Base-by-base conservation (phyloP, 2,797 vertebrate genomes). In the Coranthus polyacanthus region DNA sequence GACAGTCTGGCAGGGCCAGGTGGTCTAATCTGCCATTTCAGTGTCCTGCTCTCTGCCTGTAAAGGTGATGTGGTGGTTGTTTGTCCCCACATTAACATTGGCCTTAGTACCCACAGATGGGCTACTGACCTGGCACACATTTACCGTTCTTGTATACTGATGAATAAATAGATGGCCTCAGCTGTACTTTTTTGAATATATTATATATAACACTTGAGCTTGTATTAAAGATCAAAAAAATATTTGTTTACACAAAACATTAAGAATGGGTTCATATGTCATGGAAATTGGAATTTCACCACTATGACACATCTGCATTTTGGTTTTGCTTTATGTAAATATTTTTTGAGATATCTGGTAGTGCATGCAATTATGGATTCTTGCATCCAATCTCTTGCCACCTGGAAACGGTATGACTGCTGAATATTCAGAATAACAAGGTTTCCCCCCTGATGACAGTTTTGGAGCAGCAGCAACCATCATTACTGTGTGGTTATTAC, bases 1-100 rank as follows among this genome's bases (percentile, higher is more conserved):
- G 83, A 81, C 83, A 87, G 78, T 76, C 75, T 84, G 72, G 68
- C 80, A 78, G 76, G 70, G 66, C 76, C 84, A 88, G 81, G 83
- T 88, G 87, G 79, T 83, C 79, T 83, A 52, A 79, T 82, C 59
- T 82, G 79, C 75, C 51, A 52, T 73, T 83, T 74, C 47, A 66
- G 50, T 72, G 61, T 77, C 71, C 67, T 62, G 72, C 69, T 72
- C 45, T 24, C 53, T 72, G 44, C 37, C 54, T 77, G 47, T 64
- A 16, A 37, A 68, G 58, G 61, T 78, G 78, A 41, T 13, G 5
- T 68, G 71, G 46, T 7, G 34, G 45, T 62, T 78, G 72, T 79
- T 79, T 87, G 74, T 69, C 52, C 57, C 17, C 61, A 72, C 42
- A 59, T 78, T 77, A 58, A 65, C 68, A 72, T 60, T 68, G 54